A percentile compares a stretch with the other conserved stretches of the same genome.
Evolutionary conservation across 2,888 invertebrate genomes (phyloP).

Genomic region (Drosophila multiciliata): DNA sequence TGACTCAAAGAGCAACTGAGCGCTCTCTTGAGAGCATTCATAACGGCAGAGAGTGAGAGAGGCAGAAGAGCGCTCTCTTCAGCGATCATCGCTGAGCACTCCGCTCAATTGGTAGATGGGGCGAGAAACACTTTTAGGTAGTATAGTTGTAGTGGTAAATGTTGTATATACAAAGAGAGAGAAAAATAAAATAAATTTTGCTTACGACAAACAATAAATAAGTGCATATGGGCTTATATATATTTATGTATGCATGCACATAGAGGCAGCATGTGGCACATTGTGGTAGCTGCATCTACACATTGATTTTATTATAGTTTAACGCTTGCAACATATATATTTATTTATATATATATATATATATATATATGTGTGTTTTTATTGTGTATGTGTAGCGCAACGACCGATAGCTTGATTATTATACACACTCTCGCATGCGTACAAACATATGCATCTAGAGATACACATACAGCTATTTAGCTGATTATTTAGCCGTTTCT

Average conservation of each 20-base stretch:
- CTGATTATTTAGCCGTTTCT: slow-evolving; percentile 39
- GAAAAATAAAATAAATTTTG: slow-evolving; percentile 47
- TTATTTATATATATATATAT: background rate
- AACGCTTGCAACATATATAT: slow-evolving; percentile 4
- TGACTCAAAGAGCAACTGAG: slow-evolving; percentile 3
- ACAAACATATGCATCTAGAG: background rate
- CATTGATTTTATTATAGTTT: slow-evolving; percentile 56
- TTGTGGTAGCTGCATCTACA: slow-evolving; percentile 52
- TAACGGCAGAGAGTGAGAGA: background rate
- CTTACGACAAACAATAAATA: slow-evolving; percentile 69
- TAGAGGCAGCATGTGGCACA: slow-evolving; percentile 50
- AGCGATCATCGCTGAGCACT: slow-evolving; percentile 36
- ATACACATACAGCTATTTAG: slow-evolving; percentile 25
- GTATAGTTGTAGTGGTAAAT: background rate
- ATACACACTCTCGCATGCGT: background rate
- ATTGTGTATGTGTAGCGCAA: slow-evolving; percentile 42
- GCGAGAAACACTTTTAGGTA: slow-evolving; percentile 42
- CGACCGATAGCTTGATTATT: slow-evolving; percentile 49
- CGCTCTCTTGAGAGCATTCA: slow-evolving; percentile 25
- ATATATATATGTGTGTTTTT: background rate
- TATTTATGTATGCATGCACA: background rate
- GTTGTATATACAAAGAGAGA: slow-evolving; percentile 5
- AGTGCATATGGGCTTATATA: slow-evolving; percentile 24
- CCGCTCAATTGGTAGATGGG: slow-evolving; percentile 6
- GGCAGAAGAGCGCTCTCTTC: slow-evolving; percentile 15